phyloP scores from a whole-genome alignment of 2,888 invertebrate species.

The Melanargia galathea region DNA sequence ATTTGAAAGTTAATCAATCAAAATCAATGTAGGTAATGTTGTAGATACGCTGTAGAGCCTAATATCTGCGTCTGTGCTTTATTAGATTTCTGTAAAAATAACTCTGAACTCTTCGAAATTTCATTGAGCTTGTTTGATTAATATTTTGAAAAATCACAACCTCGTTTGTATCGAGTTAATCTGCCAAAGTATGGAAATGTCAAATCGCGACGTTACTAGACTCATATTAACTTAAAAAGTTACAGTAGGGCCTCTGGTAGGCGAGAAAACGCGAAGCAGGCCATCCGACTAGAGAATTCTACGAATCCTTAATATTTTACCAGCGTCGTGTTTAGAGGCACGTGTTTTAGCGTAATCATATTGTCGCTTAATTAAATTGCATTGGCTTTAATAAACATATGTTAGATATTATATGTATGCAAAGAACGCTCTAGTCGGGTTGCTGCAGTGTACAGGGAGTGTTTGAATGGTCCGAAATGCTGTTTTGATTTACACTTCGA shows the following conservation, averaged over 20 bases:
- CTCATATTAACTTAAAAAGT: too few relatives aligned
- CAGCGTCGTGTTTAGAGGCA: conserved; percentile 37
- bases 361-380: conserved; percentile 42
- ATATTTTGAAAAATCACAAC: too few relatives aligned
- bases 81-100: too few relatives aligned
- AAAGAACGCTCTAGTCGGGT: conserved; percentile 27
- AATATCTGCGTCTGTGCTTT: too few relatives aligned
- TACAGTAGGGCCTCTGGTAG: conserved; percentile 54
- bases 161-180: too few relatives aligned
- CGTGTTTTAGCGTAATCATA: conserved; percentile 44
- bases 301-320: conserved; percentile 30
- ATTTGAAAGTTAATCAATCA: too few relatives aligned
- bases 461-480: conserved; percentile 29
- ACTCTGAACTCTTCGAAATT: too few relatives aligned
- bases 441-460: neutral
- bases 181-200: too few relatives aligned
- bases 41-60: too few relatives aligned
- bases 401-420: conserved; percentile 22
- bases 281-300: conserved; percentile 26
- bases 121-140: too few relatives aligned
- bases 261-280: conserved; percentile 3
- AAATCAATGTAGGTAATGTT: too few relatives aligned
- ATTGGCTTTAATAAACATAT: conserved; percentile 42
- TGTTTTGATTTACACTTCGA: conserved; percentile 23
- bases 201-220: too few relatives aligned